Evolutionary conservation across 1,140 invertebrate genomes (phyloP).

Genomic region (Drosophila rhopaloa): DNA sequence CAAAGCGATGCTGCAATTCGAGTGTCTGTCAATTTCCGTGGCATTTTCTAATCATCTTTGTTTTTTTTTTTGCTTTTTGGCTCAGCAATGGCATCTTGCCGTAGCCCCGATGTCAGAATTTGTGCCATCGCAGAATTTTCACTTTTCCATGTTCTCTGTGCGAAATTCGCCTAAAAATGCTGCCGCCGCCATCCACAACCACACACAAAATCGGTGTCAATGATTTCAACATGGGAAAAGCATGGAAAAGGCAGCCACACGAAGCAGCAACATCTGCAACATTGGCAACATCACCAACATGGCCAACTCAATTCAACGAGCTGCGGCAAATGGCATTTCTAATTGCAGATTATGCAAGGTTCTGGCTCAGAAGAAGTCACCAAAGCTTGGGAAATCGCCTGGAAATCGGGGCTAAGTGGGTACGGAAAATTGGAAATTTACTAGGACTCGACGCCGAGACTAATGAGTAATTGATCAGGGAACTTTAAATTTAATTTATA

Average conservation of each 20-base stretch:
- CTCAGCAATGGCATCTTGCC: slow-evolving; percentile 45
- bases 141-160: slow-evolving; percentile 71
- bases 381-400: slow-evolving; percentile 34
- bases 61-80: slow-evolving; percentile 26
- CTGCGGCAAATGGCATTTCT: slow-evolving; percentile 71
- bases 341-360: slow-evolving; percentile 76
- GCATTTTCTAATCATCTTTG: slow-evolving; percentile 65
- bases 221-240: slow-evolving; percentile 78
- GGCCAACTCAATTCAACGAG: slow-evolving; percentile 21
- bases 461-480: slow-evolving; percentile 29
- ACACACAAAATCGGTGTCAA: slow-evolving; percentile 72
- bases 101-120: slow-evolving; percentile 56
- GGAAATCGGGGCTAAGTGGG: slow-evolving; percentile 45
- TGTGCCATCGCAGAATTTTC: slow-evolving; percentile 62
- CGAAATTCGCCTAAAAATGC: slow-evolving; percentile 74
- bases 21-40: slow-evolving; percentile 38
- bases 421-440: slow-evolving; percentile 27
- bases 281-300: slow-evolving; percentile 14
- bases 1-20: slow-evolving; percentile 56
- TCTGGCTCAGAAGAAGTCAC: slow-evolving; percentile 41
- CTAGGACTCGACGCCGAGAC: slow-evolving; percentile 7
- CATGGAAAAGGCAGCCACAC: slow-evolving; percentile 28
- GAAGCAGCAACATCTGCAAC: slow-evolving; percentile 28
- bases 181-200: slow-evolving; percentile 14
- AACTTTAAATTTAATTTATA: not conserved